Conservation (phyloP, 2,797 vertebrate species). For the Lutjanus argentimaculatus region DNA sequence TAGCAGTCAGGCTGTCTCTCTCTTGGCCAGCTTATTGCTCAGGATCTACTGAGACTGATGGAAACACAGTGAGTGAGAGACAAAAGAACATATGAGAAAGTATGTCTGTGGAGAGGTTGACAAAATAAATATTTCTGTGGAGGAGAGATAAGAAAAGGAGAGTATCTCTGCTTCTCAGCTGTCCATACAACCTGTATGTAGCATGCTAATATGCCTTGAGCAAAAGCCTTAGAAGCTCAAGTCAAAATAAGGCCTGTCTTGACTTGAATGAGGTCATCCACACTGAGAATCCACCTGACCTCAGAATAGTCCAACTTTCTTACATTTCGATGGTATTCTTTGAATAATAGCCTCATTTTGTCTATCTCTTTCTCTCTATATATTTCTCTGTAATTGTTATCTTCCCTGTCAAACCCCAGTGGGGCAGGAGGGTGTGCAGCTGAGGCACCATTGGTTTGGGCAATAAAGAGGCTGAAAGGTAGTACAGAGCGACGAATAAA, state of each 20-base stretch:
- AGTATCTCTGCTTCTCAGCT: slow-evolving; percentile 47
- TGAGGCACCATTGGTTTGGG: slow-evolving; percentile 10
- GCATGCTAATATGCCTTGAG: slow-evolving; percentile 34
- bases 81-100: slow-evolving; percentile 35
- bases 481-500: slow-evolving; percentile 29
- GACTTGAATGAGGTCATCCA: slow-evolving; percentile 11
- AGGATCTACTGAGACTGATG: slow-evolving; percentile 20
- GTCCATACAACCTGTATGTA: slow-evolving; percentile 13
- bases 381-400: slow-evolving; percentile 4
- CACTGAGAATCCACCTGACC: background rate
- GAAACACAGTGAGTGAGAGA: slow-evolving; percentile 25
- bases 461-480: slow-evolving; percentile 13
- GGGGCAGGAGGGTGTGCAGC: slow-evolving; percentile 8
- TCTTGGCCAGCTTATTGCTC: slow-evolving; percentile 10
- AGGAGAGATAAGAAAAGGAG: slow-evolving; percentile 35
- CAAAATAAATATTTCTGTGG: slow-evolving; percentile 41
- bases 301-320: background rate
- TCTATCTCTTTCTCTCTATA: background rate
- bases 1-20: slow-evolving; percentile 5
- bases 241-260: background rate
- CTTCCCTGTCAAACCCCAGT: background rate
- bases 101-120: slow-evolving; percentile 30
- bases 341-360: background rate
- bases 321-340: slow-evolving; percentile 19
- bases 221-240: background rate